Evolutionary conservation across 2,113 vertebrate species (phyloP), one percentile per base, ranked within the genome.

Genomic region (Tympanuchus pallidicinctus): DNA sequence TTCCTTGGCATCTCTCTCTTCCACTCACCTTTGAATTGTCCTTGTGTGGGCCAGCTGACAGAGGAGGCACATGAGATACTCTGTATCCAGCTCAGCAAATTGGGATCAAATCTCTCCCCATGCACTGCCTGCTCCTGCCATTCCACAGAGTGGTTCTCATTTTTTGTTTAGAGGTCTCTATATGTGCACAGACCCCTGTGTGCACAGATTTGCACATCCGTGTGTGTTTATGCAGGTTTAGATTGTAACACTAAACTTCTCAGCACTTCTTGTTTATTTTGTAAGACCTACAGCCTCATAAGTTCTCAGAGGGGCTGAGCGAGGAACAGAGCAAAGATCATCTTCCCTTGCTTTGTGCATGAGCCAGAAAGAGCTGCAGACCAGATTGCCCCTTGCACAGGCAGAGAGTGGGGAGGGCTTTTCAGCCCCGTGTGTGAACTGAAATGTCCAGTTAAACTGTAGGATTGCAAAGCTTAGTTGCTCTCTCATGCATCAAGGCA

Each of bases 201-300:
- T 10, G 19, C 32, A 47, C 0, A 0, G 2, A 28, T 14, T 52
- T 3, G 27, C 10, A 56, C 19, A 12, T 75, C 34, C 63, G 10
- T 34, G 13, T 38, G 63, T 13, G 4, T 64, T 63, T 64, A 2
- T 60, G 50, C 11, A 38, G 32, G 1, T 0, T 32, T 56, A 40
- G 8, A 11, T 16, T 64, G 45, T 40, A 64, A 40, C 18, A 11
- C 25, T 64, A 19, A 28, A 36, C 69, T 86, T 47, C 47, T 34
- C n/a, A 34, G 20, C 2, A 1, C 20, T 89, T 94, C 43, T 89
- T 74, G 27, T 30, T 77, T 88, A 1, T 47, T 80, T 77, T 88
- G 32, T 50, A 88, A 95, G 69, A 83, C 19, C 34, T 20, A 17
- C 50, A 8, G 0, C 40, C 47, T 50, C 9, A 0, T 59, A 61